Evolutionary conservation across 2,113 vertebrate genomes (phyloP), one percentile per base, ranked within the genome.

Genomic region (Dicentrarchus labrax): DNA sequence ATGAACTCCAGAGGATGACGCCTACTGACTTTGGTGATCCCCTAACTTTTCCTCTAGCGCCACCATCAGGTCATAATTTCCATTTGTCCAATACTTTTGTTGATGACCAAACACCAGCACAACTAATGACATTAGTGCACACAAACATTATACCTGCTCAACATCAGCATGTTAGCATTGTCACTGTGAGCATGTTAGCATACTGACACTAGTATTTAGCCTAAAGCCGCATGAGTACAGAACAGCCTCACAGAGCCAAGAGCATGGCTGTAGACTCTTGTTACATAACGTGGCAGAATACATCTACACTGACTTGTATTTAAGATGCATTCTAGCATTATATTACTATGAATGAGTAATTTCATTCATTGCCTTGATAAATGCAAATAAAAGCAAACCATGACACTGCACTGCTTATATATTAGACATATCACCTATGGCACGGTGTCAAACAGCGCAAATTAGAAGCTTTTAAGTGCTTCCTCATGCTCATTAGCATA

Each of bases 401-500:
- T 57, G 30, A 61, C 80, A 83, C 67, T 24, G 47, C n/a, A 17
- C 51, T 47, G 60, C 53, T 83, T 71, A 69, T 53, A 53, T 56
- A 78, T 83, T 57, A 73, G 70, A 87, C 59, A 79, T 22, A 76
- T 86, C 68, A 90, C 81, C 83, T 82, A 50, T 75, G 80, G 80
- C 87, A 80, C 19, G 3, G 76, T 82, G 90, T 91, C 75, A 91
- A 89, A 88, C 72, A 61, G 67, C 9, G 56, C 50, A 85, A 90
- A 90, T 82, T 65, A 85, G 89, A 91, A 85, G 76, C 84, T 89
- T 87, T 77, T 79, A 87, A 91, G 83, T 64, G 76, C 83, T 77
- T 76, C 65, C 76, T 79, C 17, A 1, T 71, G 75, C 57, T 85
- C 62, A 92, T 93, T 91, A 87, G 72, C 84, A 80, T 88, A 88